Base-by-base conservation (phyloP, 2,797 vertebrate genomes). In the Megalops cyprinoides region DNA sequence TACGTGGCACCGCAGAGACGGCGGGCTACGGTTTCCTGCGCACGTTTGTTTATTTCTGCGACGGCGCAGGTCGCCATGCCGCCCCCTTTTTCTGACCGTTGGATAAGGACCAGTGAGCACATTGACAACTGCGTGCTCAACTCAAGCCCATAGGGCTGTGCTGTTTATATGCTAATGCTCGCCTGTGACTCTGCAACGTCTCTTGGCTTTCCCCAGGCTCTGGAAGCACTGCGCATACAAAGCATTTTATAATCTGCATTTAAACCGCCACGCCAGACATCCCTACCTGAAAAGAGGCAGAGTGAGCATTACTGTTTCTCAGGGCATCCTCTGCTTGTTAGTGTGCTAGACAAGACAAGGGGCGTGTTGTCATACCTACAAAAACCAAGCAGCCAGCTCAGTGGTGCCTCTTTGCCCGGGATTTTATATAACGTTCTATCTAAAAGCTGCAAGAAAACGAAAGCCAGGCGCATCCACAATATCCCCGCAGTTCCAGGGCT, bases 111-210 rank as follows among this genome's bases (percentile, higher is more conserved):
- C 84, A 90, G 87, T 60, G 69, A 89, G 79, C 87, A 86, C 89
- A 90, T 90, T 88, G 90, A 89, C 87, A 87, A 84, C 83, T 49
- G 80, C 84, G 87, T 79, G 78, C 80, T 77, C 58, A 84, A 84
- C 83, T 80, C 84, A 78, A 48, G 71, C 44, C 79, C 81, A 78
- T 80, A 82, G 75, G 79, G 42, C 78, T 48, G 78, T 86, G 79
- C 84, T 87, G 90, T 92, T 89, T 88, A 87, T 86, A 89, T 92
- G 89, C 85, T 89, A 90, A 89, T 89, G 78, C 82, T 31, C 79
- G 81, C 48, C 58, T 74, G 74, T 82, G 81, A 55, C 84, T 65
- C 80, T 78, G 78, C 48, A 4, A 37, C 60, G 81, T 49, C 23
- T 76, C 49, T n/a, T 37, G 39, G 77, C 77, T 84, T 79, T 53